phyloP scores from a whole-genome alignment of 2,113 vertebrate genomes.

The Bubalus kerabau region DNA sequence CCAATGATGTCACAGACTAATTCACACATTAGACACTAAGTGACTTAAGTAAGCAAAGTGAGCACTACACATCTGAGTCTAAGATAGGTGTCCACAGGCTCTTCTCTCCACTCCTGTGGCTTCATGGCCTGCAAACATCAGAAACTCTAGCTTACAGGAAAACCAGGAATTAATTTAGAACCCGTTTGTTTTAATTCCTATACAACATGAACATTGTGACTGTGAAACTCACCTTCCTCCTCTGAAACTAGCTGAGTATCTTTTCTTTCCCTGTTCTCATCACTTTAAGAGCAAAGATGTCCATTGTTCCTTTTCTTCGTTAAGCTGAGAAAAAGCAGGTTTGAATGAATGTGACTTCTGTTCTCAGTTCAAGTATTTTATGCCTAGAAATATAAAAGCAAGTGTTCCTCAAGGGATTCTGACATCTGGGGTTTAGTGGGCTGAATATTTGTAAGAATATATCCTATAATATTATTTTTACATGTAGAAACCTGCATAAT shows the following conservation, averaged over 20 bases:
- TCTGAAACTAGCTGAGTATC: neutral
- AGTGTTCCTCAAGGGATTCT: neutral
- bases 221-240: constrained; percentile 26
- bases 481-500: neutral
- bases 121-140: neutral
- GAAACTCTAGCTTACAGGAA: too few species aligned
- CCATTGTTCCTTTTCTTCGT: neutral
- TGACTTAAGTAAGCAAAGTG: neutral
- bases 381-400: neutral
- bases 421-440: neutral
- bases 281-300: neutral
- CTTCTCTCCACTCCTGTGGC: neutral
- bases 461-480: neutral
- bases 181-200: rapidly evolving
- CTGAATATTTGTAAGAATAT: neutral
- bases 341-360: neutral
- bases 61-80: neutral
- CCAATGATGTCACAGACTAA: neutral
- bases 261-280: neutral
- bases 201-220: neutral
- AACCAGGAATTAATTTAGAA: neutral
- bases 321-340: neutral
- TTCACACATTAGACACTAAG: neutral
- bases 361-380: neutral
- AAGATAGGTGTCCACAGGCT: too few species aligned